Evolutionary conservation across 2,797 vertebrate species (phyloP).

Genomic region (Podarcis siculus): DNA sequence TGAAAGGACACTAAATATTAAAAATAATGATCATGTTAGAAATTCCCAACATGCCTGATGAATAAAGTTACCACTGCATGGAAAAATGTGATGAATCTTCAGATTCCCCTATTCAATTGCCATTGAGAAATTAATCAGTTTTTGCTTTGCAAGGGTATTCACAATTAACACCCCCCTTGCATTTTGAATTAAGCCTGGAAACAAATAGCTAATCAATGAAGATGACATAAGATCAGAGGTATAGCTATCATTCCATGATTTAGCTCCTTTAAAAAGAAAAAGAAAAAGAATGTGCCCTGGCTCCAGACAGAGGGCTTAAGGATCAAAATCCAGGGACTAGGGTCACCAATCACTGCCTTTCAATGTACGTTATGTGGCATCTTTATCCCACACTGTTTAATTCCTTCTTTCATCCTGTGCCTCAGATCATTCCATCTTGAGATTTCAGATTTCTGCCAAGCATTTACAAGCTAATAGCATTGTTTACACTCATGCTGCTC

Average conservation of each 20-base stretch:
- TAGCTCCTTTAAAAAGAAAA: not conserved
- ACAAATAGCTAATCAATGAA: too few species aligned
- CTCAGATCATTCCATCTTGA: not conserved
- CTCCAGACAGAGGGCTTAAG: not conserved
- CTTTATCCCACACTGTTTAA: not conserved
- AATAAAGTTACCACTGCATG: too few species aligned
- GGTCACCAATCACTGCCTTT: not conserved
- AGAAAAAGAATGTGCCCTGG: not conserved
- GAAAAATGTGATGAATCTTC: too few species aligned
- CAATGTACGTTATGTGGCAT: not conserved
- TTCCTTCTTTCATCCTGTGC: not conserved
- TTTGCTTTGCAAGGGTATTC: too few species aligned
- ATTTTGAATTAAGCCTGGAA: too few species aligned
- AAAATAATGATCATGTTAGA: too few species aligned
- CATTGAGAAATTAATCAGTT: too few species aligned
- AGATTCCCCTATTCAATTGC: too few species aligned
- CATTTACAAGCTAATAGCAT: slow-evolving; percentile 3
- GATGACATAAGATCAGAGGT: not conserved
- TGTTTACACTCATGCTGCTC: slow-evolving; percentile 22
- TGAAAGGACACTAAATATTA: too few species aligned
- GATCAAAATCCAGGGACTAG: not conserved
- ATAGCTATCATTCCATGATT: not conserved
- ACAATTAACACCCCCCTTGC: too few species aligned
- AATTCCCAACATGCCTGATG: too few species aligned
- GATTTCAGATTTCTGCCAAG: slow-evolving; percentile 11